A percentile compares a stretch with the other conserved stretches of the same genome.
Evolutionary conservation across 1,140 invertebrate genomes (phyloP).

Genomic region (Bilobella aurantiaca): DNA sequence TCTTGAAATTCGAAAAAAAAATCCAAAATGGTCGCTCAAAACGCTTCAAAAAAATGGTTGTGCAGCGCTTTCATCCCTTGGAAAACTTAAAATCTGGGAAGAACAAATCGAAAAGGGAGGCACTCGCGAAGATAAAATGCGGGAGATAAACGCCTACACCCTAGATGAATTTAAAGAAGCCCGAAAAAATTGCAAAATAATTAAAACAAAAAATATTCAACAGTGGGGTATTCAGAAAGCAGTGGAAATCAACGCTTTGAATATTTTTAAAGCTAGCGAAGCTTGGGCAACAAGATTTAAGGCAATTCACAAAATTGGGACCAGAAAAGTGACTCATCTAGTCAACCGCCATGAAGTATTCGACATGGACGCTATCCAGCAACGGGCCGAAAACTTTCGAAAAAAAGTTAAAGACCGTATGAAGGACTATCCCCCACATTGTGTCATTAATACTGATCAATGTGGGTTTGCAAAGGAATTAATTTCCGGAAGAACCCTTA

Average conservation of each 20-base stretch:
- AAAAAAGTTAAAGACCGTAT: not conserved
- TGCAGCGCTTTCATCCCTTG: no score
- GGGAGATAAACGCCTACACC: not conserved
- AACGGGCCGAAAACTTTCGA: conserved; percentile 1
- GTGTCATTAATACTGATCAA: not conserved
- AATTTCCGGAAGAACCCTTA: not conserved
- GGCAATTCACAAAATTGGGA: not conserved
- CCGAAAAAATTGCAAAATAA: not conserved
- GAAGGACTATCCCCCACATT: not conserved
- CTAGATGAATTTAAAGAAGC: conserved; percentile 6
- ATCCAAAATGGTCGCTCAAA: no score
- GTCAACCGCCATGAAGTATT: not conserved
- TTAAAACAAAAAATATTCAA: conserved; percentile 1
- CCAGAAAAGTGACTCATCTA: conserved; percentile 15
- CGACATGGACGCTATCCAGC: not conserved
- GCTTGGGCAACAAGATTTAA: conserved; percentile 17
- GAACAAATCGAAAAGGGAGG: conserved; percentile 5
- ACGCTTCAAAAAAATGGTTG: no score
- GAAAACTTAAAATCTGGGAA: not conserved
- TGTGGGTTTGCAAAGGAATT: conserved; percentile 18
- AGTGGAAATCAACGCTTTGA: not conserved
- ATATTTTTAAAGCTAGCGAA: conserved; percentile 10
- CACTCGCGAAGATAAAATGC: conserved; percentile 15
- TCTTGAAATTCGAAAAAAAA: no score
- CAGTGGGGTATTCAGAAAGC: conserved; percentile 10